Conservation (phyloP, 2,797 vertebrate species). For the Threskiornis aethiopicus region DNA sequence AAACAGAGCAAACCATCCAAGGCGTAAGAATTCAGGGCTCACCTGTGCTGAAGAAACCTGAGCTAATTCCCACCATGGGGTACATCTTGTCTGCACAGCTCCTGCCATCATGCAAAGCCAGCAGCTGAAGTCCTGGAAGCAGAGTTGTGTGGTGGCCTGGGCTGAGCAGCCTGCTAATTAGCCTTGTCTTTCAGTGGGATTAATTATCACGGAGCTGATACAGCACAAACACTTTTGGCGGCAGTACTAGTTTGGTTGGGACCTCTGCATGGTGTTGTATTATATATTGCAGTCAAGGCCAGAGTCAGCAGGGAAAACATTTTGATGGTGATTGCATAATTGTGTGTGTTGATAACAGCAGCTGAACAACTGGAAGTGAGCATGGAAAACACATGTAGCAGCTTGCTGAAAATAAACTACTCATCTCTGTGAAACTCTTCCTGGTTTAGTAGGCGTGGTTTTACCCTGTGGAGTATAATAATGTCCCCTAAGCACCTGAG, state of each 20-base stretch:
- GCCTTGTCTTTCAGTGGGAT: neutral
- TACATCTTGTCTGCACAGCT: neutral
- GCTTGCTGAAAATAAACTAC: neutral
- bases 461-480: slow-evolving; percentile 19
- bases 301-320: neutral
- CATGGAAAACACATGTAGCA: neutral
- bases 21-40: rapidly evolving
- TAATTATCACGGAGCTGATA: slow-evolving; percentile 1
- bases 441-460: neutral
- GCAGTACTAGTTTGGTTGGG: neutral
- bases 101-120: neutral
- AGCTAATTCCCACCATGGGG: neutral
- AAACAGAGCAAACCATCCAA: neutral
- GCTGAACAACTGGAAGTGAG: neutral
- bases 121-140: neutral
- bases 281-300: neutral
- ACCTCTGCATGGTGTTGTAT: neutral
- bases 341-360: neutral
- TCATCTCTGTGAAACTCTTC: neutral
- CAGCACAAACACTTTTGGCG: neutral
- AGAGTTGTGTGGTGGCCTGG: neutral
- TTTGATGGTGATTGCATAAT: neutral
- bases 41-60: neutral
- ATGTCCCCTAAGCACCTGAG: neutral
- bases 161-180: slow-evolving; percentile 3